These are phyloP conservation scores for Lamellibrachia satsuma DNA, from an alignment of 2,888 invertebrate species.

Conservation along the genomic window DNA sequence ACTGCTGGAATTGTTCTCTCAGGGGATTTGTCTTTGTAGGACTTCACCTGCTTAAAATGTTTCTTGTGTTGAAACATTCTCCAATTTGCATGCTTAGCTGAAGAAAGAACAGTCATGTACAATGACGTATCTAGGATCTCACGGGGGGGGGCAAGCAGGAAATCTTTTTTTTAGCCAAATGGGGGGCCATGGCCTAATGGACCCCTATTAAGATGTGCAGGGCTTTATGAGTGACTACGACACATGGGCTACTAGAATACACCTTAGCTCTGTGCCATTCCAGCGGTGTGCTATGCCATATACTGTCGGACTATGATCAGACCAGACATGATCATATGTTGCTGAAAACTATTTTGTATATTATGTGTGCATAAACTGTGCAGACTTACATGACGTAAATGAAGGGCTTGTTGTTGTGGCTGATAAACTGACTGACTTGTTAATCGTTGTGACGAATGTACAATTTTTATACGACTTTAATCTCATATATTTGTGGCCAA, in stretches of 20 bases:
- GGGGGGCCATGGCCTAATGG: too few relatives aligned
- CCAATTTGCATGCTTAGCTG: too few relatives aligned
- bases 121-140: too few relatives aligned
- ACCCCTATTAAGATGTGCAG: not conserved
- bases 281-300: not conserved
- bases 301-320: not conserved
- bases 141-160: too few relatives aligned
- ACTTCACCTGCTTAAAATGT: not conserved
- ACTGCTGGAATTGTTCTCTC: not conserved
- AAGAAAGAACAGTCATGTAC: too few relatives aligned
- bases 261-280: not conserved
- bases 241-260: not conserved
- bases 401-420: not conserved
- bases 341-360: not conserved
- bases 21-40: not conserved
- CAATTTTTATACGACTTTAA: not conserved
- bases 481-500: not conserved
- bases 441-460: not conserved
- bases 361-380: not conserved
- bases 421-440: not conserved
- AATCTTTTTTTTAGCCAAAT: too few relatives aligned
- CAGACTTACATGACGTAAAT: not conserved
- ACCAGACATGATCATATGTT: not conserved
- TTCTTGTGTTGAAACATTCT: too few relatives aligned
- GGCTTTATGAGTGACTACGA: not conserved